Conservation (phyloP, 2,797 vertebrate species). For the Pseudochirops corinnae region DNA sequence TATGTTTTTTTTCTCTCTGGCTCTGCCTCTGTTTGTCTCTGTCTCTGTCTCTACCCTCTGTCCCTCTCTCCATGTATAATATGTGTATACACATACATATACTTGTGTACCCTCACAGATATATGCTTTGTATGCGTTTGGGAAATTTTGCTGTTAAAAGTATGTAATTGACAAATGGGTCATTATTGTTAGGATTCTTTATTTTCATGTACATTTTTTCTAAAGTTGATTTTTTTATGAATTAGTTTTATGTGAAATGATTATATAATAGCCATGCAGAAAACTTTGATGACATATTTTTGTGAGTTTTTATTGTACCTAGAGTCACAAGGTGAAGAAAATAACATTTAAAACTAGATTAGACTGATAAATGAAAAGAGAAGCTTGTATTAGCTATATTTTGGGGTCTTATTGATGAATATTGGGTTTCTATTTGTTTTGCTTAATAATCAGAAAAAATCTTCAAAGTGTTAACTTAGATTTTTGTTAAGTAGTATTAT, state of each 20-base stretch:
- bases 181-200: neutral
- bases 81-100: neutral
- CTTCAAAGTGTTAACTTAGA: neutral
- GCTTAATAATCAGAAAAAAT: slow-evolving; percentile 9
- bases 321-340: neutral
- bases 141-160: slow-evolving; percentile 18
- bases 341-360: slow-evolving; percentile 32
- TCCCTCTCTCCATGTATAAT: no score
- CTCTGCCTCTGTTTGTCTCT: no score
- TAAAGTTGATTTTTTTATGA: slow-evolving; percentile 25
- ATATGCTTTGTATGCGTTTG: slow-evolving; percentile 1
- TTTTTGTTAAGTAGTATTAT: neutral
- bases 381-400: neutral
- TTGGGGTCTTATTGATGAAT: slow-evolving; percentile 25
- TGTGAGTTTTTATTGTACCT: neutral
- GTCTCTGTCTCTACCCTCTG: neutral
- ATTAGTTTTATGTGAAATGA: neutral
- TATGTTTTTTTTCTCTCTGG: neutral
- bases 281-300: neutral
- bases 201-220: slow-evolving; percentile 8
- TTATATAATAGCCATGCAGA: neutral
- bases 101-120: neutral
- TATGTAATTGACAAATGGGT: no score
- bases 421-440: slow-evolving; percentile 19
- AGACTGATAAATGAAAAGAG: slow-evolving; percentile 22